These are phyloP conservation scores for Pristionchus pacificus DNA, from an alignment of 1,140 invertebrate genomes.

Conservation along the genomic window DNA sequence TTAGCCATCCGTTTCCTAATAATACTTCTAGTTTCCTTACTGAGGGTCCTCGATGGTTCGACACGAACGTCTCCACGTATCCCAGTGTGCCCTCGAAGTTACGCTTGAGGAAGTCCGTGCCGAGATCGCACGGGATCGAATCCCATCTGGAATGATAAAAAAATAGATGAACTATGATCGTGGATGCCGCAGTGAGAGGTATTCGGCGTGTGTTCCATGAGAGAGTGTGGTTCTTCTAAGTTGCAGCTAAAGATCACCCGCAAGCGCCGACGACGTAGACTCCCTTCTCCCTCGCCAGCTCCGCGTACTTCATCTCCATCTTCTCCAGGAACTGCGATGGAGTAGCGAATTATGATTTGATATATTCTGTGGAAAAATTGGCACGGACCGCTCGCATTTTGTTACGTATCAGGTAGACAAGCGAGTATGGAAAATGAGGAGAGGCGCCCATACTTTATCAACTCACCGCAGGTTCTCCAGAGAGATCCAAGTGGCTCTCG, in stretches of 20 bases:
- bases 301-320: slow-evolving; percentile 76
- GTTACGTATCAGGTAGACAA: no score
- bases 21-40: slow-evolving; percentile 9
- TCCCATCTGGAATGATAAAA: no score
- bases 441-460: neutral
- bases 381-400: no score
- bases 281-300: slow-evolving; percentile 71
- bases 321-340: slow-evolving; percentile 83
- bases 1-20: neutral
- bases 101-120: slow-evolving; percentile 70
- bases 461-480: slow-evolving; percentile 73
- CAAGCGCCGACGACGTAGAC: slow-evolving; percentile 81
- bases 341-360: no score
- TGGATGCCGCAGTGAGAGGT: no score
- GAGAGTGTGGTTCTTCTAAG: no score
- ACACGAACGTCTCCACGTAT: slow-evolving; percentile 37
- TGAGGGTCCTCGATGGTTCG: slow-evolving; percentile 23
- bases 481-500: slow-evolving; percentile 83
- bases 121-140: no score
- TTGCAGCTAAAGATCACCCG: no score
- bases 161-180: no score
- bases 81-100: slow-evolving; percentile 68
- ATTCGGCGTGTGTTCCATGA: no score
- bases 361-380: no score
- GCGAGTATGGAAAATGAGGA: neutral